A percentile compares a stretch with the other conserved stretches of the same genome.
These are phyloP conservation scores for Oryzias sinensis DNA, from an alignment of 2,797 vertebrate genomes.

Conservation along the genomic window DNA sequence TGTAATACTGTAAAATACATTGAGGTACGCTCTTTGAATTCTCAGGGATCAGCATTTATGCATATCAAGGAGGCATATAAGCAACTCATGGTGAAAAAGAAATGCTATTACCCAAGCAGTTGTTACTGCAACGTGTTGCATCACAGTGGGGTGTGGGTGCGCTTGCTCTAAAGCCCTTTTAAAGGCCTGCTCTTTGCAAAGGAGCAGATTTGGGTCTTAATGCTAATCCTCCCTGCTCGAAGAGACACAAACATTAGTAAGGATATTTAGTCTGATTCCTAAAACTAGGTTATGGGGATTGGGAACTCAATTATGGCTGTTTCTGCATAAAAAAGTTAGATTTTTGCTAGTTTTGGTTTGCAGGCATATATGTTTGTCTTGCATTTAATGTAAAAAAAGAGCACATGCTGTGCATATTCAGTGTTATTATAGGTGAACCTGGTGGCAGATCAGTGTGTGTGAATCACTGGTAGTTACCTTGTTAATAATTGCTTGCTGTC, in stretches of 20 bases:
- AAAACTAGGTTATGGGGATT: constrained; percentile 64
- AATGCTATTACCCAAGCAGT: constrained; percentile 65
- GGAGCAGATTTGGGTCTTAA: constrained; percentile 66
- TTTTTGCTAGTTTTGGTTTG: constrained; percentile 11
- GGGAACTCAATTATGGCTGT: constrained; percentile 50
- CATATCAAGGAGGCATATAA: constrained; percentile 69
- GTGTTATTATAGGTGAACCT: no score
- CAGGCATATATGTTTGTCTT: background rate
- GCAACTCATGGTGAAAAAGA: constrained; percentile 67
- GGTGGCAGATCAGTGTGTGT: no score
- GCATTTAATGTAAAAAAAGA: no score
- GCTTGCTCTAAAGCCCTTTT: constrained; percentile 61
- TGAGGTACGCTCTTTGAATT: constrained; percentile 62
- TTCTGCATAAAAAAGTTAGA: constrained; percentile 42
- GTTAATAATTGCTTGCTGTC: no score
- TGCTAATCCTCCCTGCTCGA: constrained; percentile 67
- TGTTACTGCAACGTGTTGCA: constrained; percentile 74
- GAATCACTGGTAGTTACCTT: no score
- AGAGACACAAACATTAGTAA: constrained; percentile 67
- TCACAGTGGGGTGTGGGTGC: constrained; percentile 72
- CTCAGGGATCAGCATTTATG: constrained; percentile 71
- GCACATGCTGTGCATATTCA: no score
- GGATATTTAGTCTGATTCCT: constrained; percentile 66
- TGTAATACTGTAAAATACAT: constrained; percentile 65
- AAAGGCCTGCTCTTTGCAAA: constrained; percentile 68